These are phyloP conservation scores for Radopholus similis DNA, from an alignment of 1,140 invertebrate species.

Conservation along the genomic window DNA sequence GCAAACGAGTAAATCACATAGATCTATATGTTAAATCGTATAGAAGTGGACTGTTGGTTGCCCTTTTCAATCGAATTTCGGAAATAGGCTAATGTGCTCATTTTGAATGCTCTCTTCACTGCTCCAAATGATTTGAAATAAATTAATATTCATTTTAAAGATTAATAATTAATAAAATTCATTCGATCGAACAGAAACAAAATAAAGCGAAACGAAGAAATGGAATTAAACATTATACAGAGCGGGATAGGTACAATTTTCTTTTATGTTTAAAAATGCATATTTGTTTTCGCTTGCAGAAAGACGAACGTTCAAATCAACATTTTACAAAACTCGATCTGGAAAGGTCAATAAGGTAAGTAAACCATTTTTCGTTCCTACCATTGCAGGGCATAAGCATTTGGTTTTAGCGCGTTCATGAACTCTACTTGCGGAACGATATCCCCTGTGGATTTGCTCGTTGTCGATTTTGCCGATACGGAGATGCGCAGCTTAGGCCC, in stretches of 20 bases:
- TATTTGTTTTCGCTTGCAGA: constrained; percentile 1
- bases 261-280: background rate
- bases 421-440: constrained; percentile 36
- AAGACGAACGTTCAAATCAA: constrained; percentile 13
- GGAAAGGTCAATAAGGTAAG: constrained; percentile 29
- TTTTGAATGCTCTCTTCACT: no score
- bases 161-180: background rate
- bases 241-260: constrained; percentile 17
- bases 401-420: constrained; percentile 32
- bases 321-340: constrained; percentile 21
- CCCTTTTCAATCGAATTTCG: no score
- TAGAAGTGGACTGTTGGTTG: no score
- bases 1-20: no score
- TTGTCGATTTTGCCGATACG: constrained; percentile 14
- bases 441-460: constrained; percentile 27
- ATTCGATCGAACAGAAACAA: background rate
- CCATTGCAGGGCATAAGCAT: background rate
- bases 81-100: no score
- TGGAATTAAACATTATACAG: constrained; percentile 17
- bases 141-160: no score
- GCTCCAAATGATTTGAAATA: no score
- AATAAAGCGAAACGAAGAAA: background rate
- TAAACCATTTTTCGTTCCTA: background rate
- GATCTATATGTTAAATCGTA: no score
- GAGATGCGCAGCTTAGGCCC: background rate